phyloP scores from a whole-genome alignment of 1,140 invertebrate species.

The Danaus plexippus region DNA sequence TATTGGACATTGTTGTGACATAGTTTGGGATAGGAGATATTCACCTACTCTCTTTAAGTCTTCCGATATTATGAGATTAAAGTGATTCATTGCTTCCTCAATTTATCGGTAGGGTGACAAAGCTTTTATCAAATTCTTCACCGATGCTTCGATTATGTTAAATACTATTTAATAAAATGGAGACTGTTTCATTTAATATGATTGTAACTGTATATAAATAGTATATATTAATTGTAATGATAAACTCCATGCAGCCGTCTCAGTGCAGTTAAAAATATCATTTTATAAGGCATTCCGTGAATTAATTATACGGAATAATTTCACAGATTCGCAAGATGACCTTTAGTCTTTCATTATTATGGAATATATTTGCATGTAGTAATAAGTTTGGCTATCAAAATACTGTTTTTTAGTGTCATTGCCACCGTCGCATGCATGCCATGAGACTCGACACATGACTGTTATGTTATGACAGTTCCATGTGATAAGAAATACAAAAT shows the following conservation, averaged over 20 bases:
- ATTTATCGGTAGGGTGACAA: neutral
- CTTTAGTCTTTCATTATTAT: conserved; percentile 27
- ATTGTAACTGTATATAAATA: no score
- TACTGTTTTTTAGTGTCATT: conserved; percentile 51
- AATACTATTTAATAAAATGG: no score
- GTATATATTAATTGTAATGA: no score
- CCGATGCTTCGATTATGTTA: no score
- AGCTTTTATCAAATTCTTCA: neutral
- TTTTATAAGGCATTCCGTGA: conserved; percentile 23
- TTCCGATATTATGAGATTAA: conserved; percentile 3
- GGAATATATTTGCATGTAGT: conserved; percentile 29
- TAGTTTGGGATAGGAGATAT: conserved; percentile 29
- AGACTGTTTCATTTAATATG: no score
- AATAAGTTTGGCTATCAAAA: conserved; percentile 34
- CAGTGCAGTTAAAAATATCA: conserved; percentile 4
- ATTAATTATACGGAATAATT: conserved; percentile 24
- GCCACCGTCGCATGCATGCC: conserved; percentile 19
- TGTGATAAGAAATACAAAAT: no score
- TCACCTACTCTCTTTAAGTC: conserved; percentile 37
- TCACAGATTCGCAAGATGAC: conserved; percentile 20
- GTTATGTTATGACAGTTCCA: no score
- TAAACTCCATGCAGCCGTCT: neutral
- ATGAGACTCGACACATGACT: no score
- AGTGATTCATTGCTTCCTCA: no score
- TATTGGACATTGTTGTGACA: conserved; percentile 32